Conservation (phyloP, 2,113 vertebrate genomes). For the Macrotis lagotis region DNA sequence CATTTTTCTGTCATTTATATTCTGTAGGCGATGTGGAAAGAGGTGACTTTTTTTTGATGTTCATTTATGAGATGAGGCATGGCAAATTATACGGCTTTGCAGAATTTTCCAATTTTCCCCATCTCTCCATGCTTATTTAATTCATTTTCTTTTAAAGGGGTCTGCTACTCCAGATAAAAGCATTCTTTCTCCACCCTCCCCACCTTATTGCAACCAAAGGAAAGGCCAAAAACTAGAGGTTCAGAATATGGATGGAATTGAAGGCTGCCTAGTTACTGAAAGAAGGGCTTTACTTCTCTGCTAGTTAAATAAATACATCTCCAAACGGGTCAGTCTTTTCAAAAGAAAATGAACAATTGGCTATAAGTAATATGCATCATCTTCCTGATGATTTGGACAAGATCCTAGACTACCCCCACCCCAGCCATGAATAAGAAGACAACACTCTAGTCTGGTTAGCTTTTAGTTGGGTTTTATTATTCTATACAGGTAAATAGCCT, state of each 20-base stretch:
- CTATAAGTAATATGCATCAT: not conserved
- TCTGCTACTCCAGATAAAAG: slow-evolving; percentile 43
- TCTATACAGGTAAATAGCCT: slow-evolving; percentile 10
- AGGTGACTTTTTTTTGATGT: slow-evolving; percentile 27
- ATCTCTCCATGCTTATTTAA: slow-evolving; percentile 24
- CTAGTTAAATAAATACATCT: not conserved
- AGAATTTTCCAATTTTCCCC: slow-evolving; percentile 12
- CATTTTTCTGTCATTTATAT: slow-evolving; percentile 34
- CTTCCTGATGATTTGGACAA: not conserved
- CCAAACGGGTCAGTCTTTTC: not conserved
- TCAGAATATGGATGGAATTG: slow-evolving; percentile 27
- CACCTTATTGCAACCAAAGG: not conserved
- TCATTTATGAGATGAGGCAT: slow-evolving; percentile 28
- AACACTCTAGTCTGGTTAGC: slow-evolving; percentile 34
- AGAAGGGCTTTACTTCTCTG: slow-evolving; percentile 11
- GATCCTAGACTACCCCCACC: not conserved
- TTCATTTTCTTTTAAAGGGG: slow-evolving; percentile 40
- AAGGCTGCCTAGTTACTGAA: not conserved
- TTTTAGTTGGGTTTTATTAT: slow-evolving; percentile 19
- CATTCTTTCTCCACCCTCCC: not conserved
- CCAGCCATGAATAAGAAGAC: slow-evolving; percentile 13
- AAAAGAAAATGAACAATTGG: not conserved
- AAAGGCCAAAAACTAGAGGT: slow-evolving; percentile 6
- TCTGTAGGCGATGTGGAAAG: not conserved
- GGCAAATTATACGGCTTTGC: slow-evolving; percentile 3